Evolutionary conservation across 2,797 vertebrate genomes (phyloP), one percentile per base, ranked within the genome.

Genomic region (Typhlichthys eigenmanni): DNA sequence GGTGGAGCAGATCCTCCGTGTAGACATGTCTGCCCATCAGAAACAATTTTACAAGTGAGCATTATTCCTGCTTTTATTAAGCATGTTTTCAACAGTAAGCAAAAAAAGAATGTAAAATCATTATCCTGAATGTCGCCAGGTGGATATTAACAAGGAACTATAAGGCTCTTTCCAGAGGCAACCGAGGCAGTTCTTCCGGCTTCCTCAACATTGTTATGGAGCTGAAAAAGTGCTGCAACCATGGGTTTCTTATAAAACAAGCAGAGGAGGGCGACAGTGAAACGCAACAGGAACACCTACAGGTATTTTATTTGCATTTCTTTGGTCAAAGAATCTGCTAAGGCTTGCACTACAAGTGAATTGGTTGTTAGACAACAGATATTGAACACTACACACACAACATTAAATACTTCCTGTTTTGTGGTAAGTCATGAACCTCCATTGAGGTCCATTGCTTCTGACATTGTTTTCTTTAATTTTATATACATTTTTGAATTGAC

Each of bases 121-220:
- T 13, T 2, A 14, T 66, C 17, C 56, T 65, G 16, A 72, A 81
- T 63, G 46, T 71, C 80, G 72, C 57, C 79, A 99, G 98, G 83
- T 99, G 97, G 97, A 98, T 99, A 88, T 93, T 99, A 83, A 99
- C 97, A n/a, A 94, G 98, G 85, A 99, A 99, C 89, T 99, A 95
- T 88, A 98, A 93, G 90, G 98, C 98, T 59, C 94, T 99, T 58
- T 82, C 94, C 62, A 99, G 98, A 89, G 97, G 97, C 78, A 94
- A 91, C 0, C 90, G 95, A 29, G 96, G 97, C 62, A 99, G 97
- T 83, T 98, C 98, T 0, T 93, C 95, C 0, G 97, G 98, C 65
- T 99, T 99, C 84, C 93, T 99, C 51, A 99, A 99, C 82, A 99
- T 99, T 0, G 96, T 99, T 71, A 99, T 99, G 98, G 98, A 99